Conservation (phyloP, 2,888 invertebrate genomes). For the Psococerastis gibbosa region DNA sequence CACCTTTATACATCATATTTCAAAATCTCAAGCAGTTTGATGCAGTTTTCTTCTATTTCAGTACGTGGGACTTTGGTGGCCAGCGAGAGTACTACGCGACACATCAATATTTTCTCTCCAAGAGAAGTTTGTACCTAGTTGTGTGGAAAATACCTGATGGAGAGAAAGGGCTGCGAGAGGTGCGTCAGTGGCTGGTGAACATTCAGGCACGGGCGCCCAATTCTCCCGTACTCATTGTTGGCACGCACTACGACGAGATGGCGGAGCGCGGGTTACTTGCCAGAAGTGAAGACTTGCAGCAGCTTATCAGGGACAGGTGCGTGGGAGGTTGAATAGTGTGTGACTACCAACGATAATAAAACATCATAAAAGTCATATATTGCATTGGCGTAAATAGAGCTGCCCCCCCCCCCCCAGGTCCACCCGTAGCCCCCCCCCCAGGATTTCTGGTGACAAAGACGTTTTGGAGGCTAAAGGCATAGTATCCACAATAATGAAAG, state of each 20-base stretch:
- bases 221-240: slow-evolving; percentile 88
- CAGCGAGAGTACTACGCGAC: slow-evolving; percentile 96
- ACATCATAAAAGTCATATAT: too few relatives aligned
- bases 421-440: too few relatives aligned
- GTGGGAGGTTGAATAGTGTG: too few relatives aligned
- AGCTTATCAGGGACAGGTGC: slow-evolving; percentile 60
- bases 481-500: too few relatives aligned
- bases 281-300: slow-evolving; percentile 60
- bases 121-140: slow-evolving; percentile 84
- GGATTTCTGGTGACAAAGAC: too few relatives aligned
- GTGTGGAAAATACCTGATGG: slow-evolving; percentile 92
- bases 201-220: slow-evolving; percentile 89
- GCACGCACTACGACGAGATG: slow-evolving; percentile 86
- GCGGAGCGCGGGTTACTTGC: slow-evolving; percentile 34
- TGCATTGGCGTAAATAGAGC: too few relatives aligned
- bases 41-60: slow-evolving; percentile 20
- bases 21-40: background rate
- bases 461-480: too few relatives aligned
- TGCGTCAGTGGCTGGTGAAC: slow-evolving; percentile 90
- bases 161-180: slow-evolving; percentile 69
- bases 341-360: too few relatives aligned
- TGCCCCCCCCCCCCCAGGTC: too few relatives aligned
- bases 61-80: slow-evolving; percentile 99
- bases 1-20: background rate
- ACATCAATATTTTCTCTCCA: slow-evolving; percentile 94